phyloP scores from a whole-genome alignment of 2,888 invertebrate species.

The Saturnia pavonia region DNA sequence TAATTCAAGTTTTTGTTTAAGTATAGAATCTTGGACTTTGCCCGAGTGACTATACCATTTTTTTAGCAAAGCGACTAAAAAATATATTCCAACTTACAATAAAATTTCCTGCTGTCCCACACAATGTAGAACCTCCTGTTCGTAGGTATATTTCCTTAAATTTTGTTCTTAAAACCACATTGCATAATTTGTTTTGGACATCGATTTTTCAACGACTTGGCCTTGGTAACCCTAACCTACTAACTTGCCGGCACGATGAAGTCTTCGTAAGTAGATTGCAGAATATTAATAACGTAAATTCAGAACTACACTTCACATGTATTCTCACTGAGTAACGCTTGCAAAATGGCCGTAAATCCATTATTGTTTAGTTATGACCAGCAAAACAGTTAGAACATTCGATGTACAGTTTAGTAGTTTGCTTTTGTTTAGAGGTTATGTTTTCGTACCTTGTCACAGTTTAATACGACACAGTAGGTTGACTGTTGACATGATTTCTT shows the following conservation, averaged over 20 bases:
- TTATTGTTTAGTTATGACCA: not conserved
- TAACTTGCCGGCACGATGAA: not conserved
- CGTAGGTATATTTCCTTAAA: not conserved
- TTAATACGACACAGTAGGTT: not conserved
- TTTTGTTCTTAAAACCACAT: not conserved
- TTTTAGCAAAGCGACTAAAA: not conserved
- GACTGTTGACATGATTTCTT: not conserved
- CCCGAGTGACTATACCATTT: not conserved
- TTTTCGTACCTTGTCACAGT: not conserved
- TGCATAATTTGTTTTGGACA: not conserved
- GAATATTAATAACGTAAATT: not conserved
- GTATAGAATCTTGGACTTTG: not conserved
- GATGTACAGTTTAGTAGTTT: not conserved
- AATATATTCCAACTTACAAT: slow-evolving; percentile 4
- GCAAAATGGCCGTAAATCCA: not conserved
- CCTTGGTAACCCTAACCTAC: slow-evolving; percentile 1
- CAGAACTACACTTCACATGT: not conserved
- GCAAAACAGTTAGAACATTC: not conserved
- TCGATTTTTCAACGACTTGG: not conserved
- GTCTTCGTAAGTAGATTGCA: not conserved
- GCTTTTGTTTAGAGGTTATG: slow-evolving; percentile 3
- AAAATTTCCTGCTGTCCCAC: not conserved
- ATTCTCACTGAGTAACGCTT: not conserved
- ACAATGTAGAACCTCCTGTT: not conserved
- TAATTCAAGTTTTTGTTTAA: not conserved